Conservation (phyloP, 2,888 invertebrate genomes). For the Zootermopsis nevadensis region DNA sequence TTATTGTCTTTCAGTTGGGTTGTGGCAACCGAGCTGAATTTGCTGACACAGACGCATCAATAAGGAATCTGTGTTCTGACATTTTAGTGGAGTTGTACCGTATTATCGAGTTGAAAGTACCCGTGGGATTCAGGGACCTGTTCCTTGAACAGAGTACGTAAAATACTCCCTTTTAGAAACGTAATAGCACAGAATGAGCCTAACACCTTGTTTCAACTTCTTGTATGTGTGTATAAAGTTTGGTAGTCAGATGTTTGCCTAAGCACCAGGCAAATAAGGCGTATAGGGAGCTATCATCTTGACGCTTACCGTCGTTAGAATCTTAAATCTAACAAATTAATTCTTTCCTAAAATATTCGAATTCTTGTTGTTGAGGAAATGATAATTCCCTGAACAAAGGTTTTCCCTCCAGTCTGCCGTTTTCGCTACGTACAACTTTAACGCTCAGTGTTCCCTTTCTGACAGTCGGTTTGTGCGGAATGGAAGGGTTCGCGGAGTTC, state of each 20-base stretch:
- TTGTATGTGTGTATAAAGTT: too few relatives aligned
- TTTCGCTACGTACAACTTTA: background rate
- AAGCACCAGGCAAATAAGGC: too few relatives aligned
- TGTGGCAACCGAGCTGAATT: background rate
- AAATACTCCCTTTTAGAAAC: background rate
- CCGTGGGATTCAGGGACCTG: constrained; percentile 1
- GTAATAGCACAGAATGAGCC: too few relatives aligned
- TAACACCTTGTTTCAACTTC: too few relatives aligned
- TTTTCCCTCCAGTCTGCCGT: too few relatives aligned
- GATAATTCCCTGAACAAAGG: too few relatives aligned
- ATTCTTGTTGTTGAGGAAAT: too few relatives aligned
- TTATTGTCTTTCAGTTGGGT: background rate
- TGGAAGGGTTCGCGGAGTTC: constrained; percentile 65
- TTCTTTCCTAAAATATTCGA: too few relatives aligned
- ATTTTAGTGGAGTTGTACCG: background rate
- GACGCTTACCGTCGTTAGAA: too few relatives aligned
- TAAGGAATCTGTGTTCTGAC: constrained; percentile 16
- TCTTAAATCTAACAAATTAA: too few relatives aligned
- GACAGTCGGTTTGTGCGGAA: constrained; percentile 65
- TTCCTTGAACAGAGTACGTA: constrained; percentile 27
- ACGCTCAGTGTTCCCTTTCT: constrained; percentile 33
- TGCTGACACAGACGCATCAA: background rate
- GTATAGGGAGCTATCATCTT: too few relatives aligned
- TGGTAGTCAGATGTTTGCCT: too few relatives aligned
- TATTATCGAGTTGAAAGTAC: background rate